Evolutionary conservation across 1,140 invertebrate species (phyloP).

Genomic region (Drosophila miranda): DNA sequence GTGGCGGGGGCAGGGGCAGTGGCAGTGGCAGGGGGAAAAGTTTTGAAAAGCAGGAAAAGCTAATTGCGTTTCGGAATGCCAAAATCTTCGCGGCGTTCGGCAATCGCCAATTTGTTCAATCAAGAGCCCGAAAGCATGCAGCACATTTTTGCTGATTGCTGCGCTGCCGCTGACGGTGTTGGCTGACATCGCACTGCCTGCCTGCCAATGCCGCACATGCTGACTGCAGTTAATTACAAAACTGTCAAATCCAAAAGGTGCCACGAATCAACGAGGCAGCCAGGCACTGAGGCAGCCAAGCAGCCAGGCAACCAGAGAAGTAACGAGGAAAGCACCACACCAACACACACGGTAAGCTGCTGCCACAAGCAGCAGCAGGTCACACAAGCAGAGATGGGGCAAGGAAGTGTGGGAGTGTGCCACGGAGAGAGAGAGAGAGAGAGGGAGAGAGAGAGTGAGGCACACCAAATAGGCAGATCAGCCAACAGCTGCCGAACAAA

Average conservation of each 20-base stretch:
- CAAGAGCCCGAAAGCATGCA: slow-evolving; percentile 66
- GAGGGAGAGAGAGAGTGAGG: too few relatives aligned
- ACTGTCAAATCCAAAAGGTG: slow-evolving; percentile 81
- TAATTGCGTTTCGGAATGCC: slow-evolving; percentile 65
- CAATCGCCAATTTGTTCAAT: slow-evolving; percentile 53
- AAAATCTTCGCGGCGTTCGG: slow-evolving; percentile 38
- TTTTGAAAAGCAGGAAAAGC: slow-evolving; percentile 38
- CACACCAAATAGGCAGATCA: slow-evolving; percentile 70
- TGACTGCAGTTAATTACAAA: slow-evolving; percentile 81
- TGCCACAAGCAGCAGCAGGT: slow-evolving; percentile 34
- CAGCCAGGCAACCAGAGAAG: slow-evolving; percentile 17
- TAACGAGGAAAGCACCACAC: slow-evolving; percentile 34
- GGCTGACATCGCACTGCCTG: background rate
- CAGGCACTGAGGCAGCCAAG: slow-evolving; percentile 30
- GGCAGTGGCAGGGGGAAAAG: background rate
- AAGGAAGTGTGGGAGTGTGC: background rate
- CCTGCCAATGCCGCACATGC: slow-evolving; percentile 51
- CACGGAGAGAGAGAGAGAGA: background rate
- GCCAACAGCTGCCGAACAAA: slow-evolving; percentile 67
- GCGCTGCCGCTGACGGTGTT: background rate
- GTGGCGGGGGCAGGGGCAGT: too few relatives aligned
- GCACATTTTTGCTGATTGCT: slow-evolving; percentile 41
- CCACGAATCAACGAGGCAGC: slow-evolving; percentile 70
- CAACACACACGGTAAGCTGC: slow-evolving; percentile 40
- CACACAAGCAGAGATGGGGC: slow-evolving; percentile 8